These are phyloP conservation scores for Triops cancriformis DNA, from an alignment of 1,140 invertebrate species.

Conservation along the genomic window DNA sequence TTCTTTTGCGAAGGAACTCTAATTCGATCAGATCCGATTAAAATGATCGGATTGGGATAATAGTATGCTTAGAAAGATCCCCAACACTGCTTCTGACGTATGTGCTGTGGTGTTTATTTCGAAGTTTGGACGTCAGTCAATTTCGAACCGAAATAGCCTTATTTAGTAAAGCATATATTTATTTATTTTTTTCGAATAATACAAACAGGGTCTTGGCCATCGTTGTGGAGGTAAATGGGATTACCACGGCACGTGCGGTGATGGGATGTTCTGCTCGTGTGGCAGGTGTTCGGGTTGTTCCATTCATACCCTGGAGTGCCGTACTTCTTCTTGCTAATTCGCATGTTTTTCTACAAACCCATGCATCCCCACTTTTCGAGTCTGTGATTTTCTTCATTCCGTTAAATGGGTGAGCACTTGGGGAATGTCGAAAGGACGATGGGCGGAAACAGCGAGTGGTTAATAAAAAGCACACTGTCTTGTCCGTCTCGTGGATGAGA, in stretches of 20 bases:
- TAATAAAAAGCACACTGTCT: neutral
- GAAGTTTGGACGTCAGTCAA: too few species aligned
- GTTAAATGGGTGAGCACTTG: neutral
- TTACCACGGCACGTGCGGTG: constrained; percentile 39
- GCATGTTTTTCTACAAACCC: constrained; percentile 16
- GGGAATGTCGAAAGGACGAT: neutral
- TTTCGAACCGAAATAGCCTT: too few species aligned
- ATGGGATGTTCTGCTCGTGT: constrained; percentile 45
- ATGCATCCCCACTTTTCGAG: constrained; percentile 27
- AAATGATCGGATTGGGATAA: neutral
- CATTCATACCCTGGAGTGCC: constrained; percentile 39
- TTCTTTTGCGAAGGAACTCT: neutral
- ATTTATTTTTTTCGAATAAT: constrained; percentile 18
- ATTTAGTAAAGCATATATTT: constrained; percentile 5
- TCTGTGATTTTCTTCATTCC: constrained; percentile 6
- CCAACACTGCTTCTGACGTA: neutral
- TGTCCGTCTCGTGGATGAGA: too few species aligned
- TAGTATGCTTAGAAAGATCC: neutral
- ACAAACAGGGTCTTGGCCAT: constrained; percentile 24
- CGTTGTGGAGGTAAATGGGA: constrained; percentile 28
- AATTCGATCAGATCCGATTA: neutral
- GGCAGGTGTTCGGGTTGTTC: constrained; percentile 46
- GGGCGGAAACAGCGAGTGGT: neutral
- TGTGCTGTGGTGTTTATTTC: too few species aligned
- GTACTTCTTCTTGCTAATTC: constrained; percentile 26